Evolutionary conservation across 2,797 vertebrate genomes (phyloP).

Genomic region (Lophotriccus pileatus): DNA sequence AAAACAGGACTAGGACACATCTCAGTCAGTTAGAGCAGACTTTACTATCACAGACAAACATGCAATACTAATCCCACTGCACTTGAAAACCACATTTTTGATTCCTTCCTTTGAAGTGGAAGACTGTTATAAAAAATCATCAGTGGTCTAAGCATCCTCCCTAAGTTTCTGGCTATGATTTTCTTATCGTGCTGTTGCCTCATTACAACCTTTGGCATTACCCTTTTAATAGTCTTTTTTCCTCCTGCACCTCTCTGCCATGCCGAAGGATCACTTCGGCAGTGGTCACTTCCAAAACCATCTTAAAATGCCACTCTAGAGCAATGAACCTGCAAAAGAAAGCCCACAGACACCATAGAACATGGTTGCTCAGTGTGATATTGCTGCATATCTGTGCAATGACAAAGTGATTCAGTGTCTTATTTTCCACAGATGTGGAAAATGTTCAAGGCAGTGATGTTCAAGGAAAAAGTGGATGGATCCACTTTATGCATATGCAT

Average conservation of each 20-base stretch:
- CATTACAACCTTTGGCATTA: not conserved
- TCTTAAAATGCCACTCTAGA: not conserved
- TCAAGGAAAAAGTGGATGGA: not conserved
- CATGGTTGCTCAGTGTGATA: not conserved
- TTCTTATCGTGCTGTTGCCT: not conserved
- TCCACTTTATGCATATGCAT: not conserved
- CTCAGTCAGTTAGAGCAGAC: not conserved
- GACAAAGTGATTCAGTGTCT: not conserved
- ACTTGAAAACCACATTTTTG: not conserved
- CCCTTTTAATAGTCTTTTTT: not conserved
- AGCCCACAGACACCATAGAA: not conserved
- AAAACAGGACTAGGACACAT: not conserved
- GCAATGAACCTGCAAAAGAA: not conserved
- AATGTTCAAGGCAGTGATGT: not conserved
- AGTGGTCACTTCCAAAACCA: not conserved
- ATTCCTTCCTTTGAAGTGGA: not conserved
- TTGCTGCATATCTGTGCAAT: not conserved
- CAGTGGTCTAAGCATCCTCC: not conserved
- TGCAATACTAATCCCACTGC: not conserved
- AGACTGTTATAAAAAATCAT: not conserved
- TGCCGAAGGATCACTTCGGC: no score
- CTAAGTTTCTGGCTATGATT: not conserved
- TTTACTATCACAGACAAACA: not conserved
- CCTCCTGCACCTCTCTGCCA: rapidly evolving
- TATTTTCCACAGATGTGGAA: not conserved